Evolutionary conservation across 2,888 invertebrate species (phyloP).

Genomic region (Amblyjoppa proteus): DNA sequence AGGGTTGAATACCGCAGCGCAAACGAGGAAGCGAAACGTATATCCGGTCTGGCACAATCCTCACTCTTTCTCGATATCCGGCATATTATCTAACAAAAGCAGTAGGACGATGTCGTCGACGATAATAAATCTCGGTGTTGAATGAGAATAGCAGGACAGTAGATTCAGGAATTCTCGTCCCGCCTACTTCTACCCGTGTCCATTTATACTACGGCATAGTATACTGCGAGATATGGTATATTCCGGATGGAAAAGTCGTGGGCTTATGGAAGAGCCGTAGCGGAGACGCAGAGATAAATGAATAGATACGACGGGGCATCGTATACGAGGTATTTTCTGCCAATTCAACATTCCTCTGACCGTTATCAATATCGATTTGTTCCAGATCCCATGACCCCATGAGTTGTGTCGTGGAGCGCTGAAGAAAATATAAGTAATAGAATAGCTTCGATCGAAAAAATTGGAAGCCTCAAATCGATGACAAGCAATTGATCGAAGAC

Average conservation of each 20-base stretch:
- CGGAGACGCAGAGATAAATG: conserved; percentile 18
- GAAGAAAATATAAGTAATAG: not conserved
- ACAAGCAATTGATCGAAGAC: not conserved
- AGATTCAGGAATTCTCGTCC: conserved; percentile 46
- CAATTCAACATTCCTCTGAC: not conserved
- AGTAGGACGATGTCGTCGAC: conserved; percentile 24
- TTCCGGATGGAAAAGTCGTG: conserved; percentile 26
- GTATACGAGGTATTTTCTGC: not conserved
- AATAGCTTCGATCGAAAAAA: not conserved
- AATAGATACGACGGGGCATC: conserved; percentile 1
- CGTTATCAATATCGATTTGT: conserved; percentile 5
- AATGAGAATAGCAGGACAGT: conserved; percentile 53
- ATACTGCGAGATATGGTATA: conserved; percentile 10
- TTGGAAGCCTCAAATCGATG: too few species aligned
- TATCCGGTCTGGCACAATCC: conserved; percentile 41
- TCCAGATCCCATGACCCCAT: not conserved
- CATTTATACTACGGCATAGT: conserved; percentile 24
- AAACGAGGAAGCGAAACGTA: conserved; percentile 35
- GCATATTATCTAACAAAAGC: conserved; percentile 43
- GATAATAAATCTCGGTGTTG: conserved; percentile 58
- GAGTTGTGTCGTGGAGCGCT: not conserved
- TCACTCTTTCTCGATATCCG: conserved; percentile 44
- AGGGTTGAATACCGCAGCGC: not conserved
- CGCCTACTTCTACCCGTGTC: conserved; percentile 29
- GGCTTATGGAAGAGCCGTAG: conserved; percentile 1